Evolutionary conservation across 2,888 invertebrate genomes (phyloP).

Genomic region (Meteorus colon): DNA sequence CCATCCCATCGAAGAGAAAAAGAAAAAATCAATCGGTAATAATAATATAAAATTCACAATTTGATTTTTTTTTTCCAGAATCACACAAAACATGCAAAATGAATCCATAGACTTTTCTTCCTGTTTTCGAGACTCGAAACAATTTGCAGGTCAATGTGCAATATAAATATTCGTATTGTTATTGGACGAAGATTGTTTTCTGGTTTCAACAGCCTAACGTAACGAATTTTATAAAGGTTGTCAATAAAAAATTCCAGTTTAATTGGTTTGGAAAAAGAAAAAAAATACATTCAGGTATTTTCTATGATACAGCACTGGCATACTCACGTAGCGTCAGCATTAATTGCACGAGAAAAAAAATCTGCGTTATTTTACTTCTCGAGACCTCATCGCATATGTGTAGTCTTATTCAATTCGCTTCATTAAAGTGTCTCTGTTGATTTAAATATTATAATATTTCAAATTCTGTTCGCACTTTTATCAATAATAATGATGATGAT

Average conservation of each 20-base stretch:
- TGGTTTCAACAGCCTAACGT: not conserved
- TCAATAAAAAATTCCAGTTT: slow-evolving; percentile 24
- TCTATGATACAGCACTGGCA: slow-evolving; percentile 70
- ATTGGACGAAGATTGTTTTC: not conserved
- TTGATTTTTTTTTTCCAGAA: not conserved
- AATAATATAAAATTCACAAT: not conserved
- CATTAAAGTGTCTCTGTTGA: slow-evolving; percentile 31
- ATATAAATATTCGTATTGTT: not conserved
- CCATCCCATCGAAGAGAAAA: not conserved
- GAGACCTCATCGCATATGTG: slow-evolving; percentile 24
- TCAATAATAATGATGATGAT: slow-evolving; percentile 60
- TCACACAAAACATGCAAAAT: not conserved
- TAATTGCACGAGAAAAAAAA: slow-evolving; percentile 41
- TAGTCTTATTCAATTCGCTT: slow-evolving; percentile 1
- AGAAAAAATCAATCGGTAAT: not conserved
- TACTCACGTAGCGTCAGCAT: slow-evolving; percentile 61
- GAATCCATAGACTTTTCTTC: not conserved
- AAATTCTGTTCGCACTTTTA: slow-evolving; percentile 51
- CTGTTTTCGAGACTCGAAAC: not conserved
- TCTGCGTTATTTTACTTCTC: not conserved
- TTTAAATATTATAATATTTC: slow-evolving; percentile 54
- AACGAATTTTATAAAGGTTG: not conserved
- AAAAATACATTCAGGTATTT: slow-evolving; percentile 62
- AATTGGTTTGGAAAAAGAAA: slow-evolving; percentile 51
- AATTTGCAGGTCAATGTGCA: not conserved